These are phyloP conservation scores for Formica exsecta DNA, from an alignment of 1,140 invertebrate genomes.

Conservation along the genomic window DNA sequence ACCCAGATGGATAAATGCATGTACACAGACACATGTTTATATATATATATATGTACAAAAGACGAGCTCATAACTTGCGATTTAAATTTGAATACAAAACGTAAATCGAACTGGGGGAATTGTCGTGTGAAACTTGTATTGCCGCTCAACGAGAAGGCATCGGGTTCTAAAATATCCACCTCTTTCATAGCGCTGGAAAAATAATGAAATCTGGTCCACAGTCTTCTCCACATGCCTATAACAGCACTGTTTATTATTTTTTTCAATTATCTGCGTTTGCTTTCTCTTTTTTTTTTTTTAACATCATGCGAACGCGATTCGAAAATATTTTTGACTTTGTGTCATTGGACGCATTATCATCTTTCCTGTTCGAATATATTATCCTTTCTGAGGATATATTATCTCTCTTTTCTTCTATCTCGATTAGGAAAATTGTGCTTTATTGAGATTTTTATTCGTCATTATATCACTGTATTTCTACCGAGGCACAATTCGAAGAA, in stretches of 20 bases:
- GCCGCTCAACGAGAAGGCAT: not conserved
- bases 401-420: not conserved
- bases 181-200: constrained; percentile 11
- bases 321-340: constrained; percentile 11
- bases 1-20: no score
- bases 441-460: not conserved
- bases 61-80: constrained; percentile 27
- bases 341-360: not conserved
- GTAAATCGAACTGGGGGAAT: constrained; percentile 40
- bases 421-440: not conserved
- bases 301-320: not conserved
- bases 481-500: not conserved
- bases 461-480: not conserved
- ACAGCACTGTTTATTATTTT: constrained; percentile 44
- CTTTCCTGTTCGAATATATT: not conserved
- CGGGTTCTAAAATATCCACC: constrained; percentile 14
- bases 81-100: constrained; percentile 42
- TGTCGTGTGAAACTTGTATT: constrained; percentile 16
- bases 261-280: constrained; percentile 52
- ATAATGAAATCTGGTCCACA: constrained; percentile 6
- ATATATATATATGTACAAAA: not conserved
- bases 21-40: not conserved
- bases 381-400: not conserved
- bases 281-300: constrained; percentile 16
- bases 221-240: constrained; percentile 9